Conservation (phyloP, 2,888 invertebrate genomes). For the Tanytarsus gracilentus region DNA sequence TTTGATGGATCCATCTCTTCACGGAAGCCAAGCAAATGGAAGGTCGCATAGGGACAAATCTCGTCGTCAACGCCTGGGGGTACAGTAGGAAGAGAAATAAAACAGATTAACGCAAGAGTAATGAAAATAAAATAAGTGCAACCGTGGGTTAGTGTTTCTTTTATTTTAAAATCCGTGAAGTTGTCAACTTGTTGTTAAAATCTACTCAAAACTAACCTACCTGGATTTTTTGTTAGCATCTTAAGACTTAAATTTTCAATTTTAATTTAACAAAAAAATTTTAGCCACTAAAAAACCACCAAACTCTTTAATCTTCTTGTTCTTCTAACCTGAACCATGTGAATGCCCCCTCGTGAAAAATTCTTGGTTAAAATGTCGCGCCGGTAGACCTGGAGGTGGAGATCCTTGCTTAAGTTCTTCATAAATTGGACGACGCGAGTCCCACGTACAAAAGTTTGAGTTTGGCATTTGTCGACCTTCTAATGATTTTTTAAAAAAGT, state of each 20-base stretch:
- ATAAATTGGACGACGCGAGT: constrained; percentile 80
- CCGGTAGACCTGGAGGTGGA: constrained; percentile 50
- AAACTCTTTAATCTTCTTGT: background rate
- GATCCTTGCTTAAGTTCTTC: constrained; percentile 60
- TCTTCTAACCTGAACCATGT: constrained; percentile 19
- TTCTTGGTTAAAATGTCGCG: constrained; percentile 14
- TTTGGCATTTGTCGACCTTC: constrained; percentile 7
- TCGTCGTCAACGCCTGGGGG: constrained; percentile 83
- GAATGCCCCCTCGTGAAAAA: constrained; percentile 4
- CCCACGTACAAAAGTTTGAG: constrained; percentile 67
- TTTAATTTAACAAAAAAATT: too few relatives aligned
- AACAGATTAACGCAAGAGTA: too few relatives aligned
- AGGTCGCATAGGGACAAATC: constrained; percentile 94
- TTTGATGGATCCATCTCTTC: constrained; percentile 92
- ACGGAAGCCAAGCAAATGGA: constrained; percentile 89
- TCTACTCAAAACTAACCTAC: too few relatives aligned
- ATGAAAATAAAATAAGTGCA: too few relatives aligned
- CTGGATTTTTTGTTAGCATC: too few relatives aligned
- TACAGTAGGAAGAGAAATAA: too few relatives aligned
- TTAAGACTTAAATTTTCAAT: too few relatives aligned
- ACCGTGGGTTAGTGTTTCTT: too few relatives aligned
- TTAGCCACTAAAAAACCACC: background rate
- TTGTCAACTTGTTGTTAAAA: too few relatives aligned
- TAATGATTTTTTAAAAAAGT: background rate
- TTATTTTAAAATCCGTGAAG: too few relatives aligned